Percentiles rank a stretch among this genome's conserved stretches.
Conservation (phyloP, 2,888 invertebrate genomes). For the Tenthredo notha region DNA sequence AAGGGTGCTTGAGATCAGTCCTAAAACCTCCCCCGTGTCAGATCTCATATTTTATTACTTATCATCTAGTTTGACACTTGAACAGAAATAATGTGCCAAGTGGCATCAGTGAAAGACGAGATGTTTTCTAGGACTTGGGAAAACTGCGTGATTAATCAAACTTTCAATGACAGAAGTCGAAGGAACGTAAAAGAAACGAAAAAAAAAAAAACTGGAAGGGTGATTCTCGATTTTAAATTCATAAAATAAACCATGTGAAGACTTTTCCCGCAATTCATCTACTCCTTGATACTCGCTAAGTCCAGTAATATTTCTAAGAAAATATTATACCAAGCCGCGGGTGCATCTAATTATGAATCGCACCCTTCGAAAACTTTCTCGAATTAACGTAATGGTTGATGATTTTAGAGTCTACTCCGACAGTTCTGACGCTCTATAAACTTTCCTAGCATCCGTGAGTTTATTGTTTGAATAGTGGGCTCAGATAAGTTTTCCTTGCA, state of each 20-base stretch:
- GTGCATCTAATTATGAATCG: slow-evolving; percentile 35
- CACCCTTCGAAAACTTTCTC: not conserved
- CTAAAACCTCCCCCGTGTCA: not conserved
- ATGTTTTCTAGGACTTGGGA: not conserved
- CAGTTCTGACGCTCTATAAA: not conserved
- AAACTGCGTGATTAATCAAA: not conserved
- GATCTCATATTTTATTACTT: not conserved
- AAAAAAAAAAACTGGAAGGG: not conserved
- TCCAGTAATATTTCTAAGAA: not conserved
- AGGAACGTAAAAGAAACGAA: not conserved
- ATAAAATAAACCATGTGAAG: not conserved
- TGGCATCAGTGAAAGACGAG: not conserved
- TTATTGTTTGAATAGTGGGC: slow-evolving; percentile 19
- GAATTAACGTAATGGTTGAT: slow-evolving; percentile 42
- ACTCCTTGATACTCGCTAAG: not conserved
- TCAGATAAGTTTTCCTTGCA: not conserved
- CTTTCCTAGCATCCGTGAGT: not conserved
- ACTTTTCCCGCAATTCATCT: not conserved
- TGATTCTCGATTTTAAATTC: not conserved
- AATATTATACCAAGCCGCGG: not conserved
- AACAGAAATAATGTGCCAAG: not conserved
- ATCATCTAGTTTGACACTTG: not conserved
- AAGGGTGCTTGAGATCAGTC: not conserved
- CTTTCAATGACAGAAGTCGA: slow-evolving; percentile 7
- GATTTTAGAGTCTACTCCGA: not conserved